Conservation (phyloP, 2,888 invertebrate genomes). For the Drosophila kambysellisi region DNA sequence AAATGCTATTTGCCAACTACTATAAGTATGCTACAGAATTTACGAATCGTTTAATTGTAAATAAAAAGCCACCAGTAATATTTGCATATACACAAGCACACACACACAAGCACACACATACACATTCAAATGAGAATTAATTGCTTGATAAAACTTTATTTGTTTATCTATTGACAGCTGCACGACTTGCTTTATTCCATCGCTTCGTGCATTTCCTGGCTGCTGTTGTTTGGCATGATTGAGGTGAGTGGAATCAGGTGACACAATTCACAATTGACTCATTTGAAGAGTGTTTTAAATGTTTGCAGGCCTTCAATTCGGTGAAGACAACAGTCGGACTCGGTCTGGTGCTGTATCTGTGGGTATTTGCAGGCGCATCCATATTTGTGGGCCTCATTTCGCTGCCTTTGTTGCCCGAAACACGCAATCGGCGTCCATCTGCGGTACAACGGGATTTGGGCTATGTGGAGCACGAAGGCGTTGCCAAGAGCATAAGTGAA, state of each 20-base stretch:
- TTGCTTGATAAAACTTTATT: background rate
- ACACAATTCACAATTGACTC: background rate
- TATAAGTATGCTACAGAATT: constrained; percentile 8
- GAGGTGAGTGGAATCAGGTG: constrained; percentile 51
- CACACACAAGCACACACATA: background rate
- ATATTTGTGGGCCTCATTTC: constrained; percentile 71
- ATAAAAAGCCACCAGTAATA: background rate
- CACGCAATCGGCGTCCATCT: constrained; percentile 68
- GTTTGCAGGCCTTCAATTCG: constrained; percentile 56
- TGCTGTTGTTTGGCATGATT: constrained; percentile 71
- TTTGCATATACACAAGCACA: background rate
- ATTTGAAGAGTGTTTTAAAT: background rate
- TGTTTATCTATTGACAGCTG: constrained; percentile 48
- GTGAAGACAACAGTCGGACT: constrained; percentile 58
- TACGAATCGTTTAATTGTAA: background rate
- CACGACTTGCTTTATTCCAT: constrained; percentile 63
- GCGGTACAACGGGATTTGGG: constrained; percentile 73
- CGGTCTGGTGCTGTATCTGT: constrained; percentile 65
- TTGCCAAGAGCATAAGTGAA: constrained; percentile 48
- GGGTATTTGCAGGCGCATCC: constrained; percentile 76
- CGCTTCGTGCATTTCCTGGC: constrained; percentile 66
- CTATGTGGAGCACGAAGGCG: constrained; percentile 39
- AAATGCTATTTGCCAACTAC: background rate
- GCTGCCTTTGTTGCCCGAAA: constrained; percentile 77
- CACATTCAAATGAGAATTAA: background rate